Conservation (phyloP, 2,113 vertebrate species). For the Cochlearius cochlearius region DNA sequence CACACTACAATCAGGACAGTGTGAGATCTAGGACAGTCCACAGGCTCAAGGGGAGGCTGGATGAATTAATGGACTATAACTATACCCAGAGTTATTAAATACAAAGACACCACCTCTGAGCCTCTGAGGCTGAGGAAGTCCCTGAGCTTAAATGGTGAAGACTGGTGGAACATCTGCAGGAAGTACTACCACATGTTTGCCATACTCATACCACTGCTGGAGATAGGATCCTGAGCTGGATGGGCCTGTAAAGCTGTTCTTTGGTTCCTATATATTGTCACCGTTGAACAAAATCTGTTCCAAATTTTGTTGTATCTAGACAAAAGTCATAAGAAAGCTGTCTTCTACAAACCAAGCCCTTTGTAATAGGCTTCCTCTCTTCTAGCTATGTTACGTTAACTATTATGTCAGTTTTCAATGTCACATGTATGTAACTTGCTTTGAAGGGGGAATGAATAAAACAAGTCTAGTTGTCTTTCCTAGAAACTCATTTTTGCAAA, state of each 20-base stretch:
- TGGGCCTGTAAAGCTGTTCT: neutral
- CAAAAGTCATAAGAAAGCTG: neutral
- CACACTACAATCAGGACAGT: neutral
- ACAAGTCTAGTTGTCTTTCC: neutral
- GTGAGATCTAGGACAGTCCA: neutral
- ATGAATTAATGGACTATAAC: neutral
- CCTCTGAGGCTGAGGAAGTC: neutral
- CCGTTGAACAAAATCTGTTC: neutral
- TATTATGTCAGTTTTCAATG: neutral
- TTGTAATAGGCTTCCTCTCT: neutral
- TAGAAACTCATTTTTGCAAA: neutral
- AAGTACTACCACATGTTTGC: neutral
- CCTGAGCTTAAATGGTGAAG: neutral
- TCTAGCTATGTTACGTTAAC: neutral
- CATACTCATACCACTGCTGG: neutral
- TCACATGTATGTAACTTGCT: neutral
- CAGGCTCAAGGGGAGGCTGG: neutral
- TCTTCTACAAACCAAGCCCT: neutral
- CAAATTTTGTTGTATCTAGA: neutral
- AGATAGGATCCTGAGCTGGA: neutral
- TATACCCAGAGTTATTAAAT: neutral
- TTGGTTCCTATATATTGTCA: neutral
- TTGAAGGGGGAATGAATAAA: neutral
- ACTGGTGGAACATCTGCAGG: neutral
- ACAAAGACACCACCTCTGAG: neutral